A percentile compares a stretch with the other conserved stretches of the same genome.
Evolutionary conservation across 1,140 invertebrate genomes (phyloP).

Genomic region (Lutraria rhynchaena): DNA sequence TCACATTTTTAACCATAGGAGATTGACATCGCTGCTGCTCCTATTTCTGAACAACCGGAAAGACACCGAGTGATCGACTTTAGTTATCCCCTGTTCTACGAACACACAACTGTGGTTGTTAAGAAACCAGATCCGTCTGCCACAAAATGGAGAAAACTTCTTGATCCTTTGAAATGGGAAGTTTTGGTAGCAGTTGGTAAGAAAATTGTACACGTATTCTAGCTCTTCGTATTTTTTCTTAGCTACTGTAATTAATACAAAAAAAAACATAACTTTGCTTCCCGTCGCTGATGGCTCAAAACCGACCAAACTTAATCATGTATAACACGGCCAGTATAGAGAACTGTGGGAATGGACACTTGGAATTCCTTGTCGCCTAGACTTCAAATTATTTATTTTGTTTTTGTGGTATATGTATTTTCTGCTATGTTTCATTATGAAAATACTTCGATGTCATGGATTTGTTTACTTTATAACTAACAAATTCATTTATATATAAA

Average conservation of each 20-base stretch:
- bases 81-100: slow-evolving; percentile 91
- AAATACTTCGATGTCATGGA: too few species aligned
- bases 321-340: neutral
- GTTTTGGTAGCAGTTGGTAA: slow-evolving; percentile 59
- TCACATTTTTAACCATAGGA: too few species aligned
- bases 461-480: too few species aligned
- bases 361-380: neutral
- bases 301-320: neutral
- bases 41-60: slow-evolving; percentile 59
- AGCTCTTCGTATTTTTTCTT: slow-evolving; percentile 13
- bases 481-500: too few species aligned
- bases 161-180: slow-evolving; percentile 67
- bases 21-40: slow-evolving; percentile 68
- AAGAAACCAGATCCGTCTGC: slow-evolving; percentile 63
- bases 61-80: slow-evolving; percentile 69
- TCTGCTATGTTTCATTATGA: too few species aligned
- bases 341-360: neutral
- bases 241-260: slow-evolving; percentile 50
- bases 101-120: slow-evolving; percentile 88
- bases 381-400: too few species aligned
- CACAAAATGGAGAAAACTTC: slow-evolving; percentile 66
- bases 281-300: neutral
- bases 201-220: neutral
- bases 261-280: slow-evolving; percentile 16
- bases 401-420: too few species aligned